Evolutionary conservation across 2,113 vertebrate genomes (phyloP), one percentile per base, ranked within the genome.

Genomic region (Corythaeola cristata): DNA sequence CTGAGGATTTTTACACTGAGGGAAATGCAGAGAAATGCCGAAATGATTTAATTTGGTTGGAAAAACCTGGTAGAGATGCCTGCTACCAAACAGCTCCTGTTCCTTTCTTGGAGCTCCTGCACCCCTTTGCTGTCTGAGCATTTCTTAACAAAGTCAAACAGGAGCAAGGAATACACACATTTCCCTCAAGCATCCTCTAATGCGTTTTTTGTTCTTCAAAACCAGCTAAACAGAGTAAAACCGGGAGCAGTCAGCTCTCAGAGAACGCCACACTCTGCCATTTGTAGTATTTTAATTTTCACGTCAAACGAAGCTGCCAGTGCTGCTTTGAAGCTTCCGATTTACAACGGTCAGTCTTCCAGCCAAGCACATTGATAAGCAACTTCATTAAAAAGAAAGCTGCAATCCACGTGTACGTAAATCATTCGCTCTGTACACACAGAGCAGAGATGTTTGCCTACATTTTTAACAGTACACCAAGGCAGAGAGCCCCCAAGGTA

Each of bases 351-450:
- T 44, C 92, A 87, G 26, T 89, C 77, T 81, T 68, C 56, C 53
- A 85, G 80, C 55, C 68, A 89, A 71, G 39, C 3, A 3, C 66
- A 44, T 24, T 60, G 66, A 76, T 58, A 92, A 84, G 45, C 85
- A 94, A 95, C 89, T 85, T 87, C 84, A 84, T 96, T 95, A 92
- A 89, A 87, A 53, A 88, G 67, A 79, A 86, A 91, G 74, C 58
- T 89, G 69, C 28, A 32, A 15, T 75, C 73, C 41, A 15, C 2
- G 20, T 44, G 32, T 41, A 21, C 4, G 1, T 94, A 94, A 93
- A 96, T 92, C 88, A 84, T 32, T 21, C 30, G 45, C 18, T n/a
- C n/a, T 47, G 28, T 49, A 8, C 45, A 37, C 80, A 72, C 27
- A 64, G 27, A 81, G 30, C 32, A 75, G 84, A 71, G 73, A 90